Evolutionary conservation across 2,888 invertebrate species (phyloP).

Genomic region (Esperia sulphurella): DNA sequence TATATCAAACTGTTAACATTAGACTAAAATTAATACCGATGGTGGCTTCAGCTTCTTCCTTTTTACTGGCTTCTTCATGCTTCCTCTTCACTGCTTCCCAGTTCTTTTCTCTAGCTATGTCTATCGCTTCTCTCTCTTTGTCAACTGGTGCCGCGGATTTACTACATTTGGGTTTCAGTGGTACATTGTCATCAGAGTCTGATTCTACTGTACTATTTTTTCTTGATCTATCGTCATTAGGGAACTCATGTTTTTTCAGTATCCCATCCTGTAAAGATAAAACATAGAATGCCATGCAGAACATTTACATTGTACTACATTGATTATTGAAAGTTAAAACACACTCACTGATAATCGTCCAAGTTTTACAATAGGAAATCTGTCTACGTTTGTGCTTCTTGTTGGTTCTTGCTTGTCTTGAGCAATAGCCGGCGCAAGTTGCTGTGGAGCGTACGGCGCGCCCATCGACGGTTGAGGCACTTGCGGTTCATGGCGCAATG

Average conservation of each 20-base stretch:
- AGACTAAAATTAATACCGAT: slow-evolving; percentile 46
- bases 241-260: slow-evolving; percentile 65
- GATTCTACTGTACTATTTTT: slow-evolving; percentile 69
- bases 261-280: slow-evolving; percentile 55
- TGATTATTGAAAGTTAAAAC: background rate
- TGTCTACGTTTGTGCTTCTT: slow-evolving; percentile 46
- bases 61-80: slow-evolving; percentile 75
- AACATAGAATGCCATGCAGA: background rate
- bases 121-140: slow-evolving; percentile 74
- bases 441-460: slow-evolving; percentile 55
- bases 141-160: slow-evolving; percentile 52
- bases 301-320: background rate
- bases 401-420: slow-evolving; percentile 57
- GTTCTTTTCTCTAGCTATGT: slow-evolving; percentile 75
- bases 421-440: slow-evolving; percentile 7
- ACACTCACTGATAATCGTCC: slow-evolving; percentile 69
- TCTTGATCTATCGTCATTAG: slow-evolving; percentile 52
- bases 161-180: slow-evolving; percentile 61
- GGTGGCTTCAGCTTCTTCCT: slow-evolving; percentile 67
- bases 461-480: slow-evolving; percentile 75
- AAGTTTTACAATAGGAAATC: slow-evolving; percentile 72
- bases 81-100: slow-evolving; percentile 77
- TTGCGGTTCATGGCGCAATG: slow-evolving; percentile 71
- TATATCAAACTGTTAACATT: background rate
- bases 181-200: slow-evolving; percentile 71